Percentiles rank a stretch among this genome's conserved stretches.
Conservation (phyloP, 2,888 invertebrate species). For the Mallateleia sp. region DNA sequence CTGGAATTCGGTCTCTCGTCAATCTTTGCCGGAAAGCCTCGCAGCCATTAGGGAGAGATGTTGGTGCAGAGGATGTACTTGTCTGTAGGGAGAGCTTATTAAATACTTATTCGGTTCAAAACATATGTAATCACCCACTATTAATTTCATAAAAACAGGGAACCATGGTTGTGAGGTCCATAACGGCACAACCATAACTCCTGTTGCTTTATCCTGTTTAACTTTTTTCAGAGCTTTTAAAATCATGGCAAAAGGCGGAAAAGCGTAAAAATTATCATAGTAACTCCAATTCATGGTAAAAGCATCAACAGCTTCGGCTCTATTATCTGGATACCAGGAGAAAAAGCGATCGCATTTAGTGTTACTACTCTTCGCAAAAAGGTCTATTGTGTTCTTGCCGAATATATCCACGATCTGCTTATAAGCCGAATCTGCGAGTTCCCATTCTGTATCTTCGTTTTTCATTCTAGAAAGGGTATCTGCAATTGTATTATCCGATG, state of each 20-base stretch:
- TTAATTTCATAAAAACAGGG: conserved; percentile 58
- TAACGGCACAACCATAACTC: conserved; percentile 84
- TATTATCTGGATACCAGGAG: conserved; percentile 7
- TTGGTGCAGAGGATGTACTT: conserved; percentile 27
- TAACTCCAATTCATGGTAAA: conserved; percentile 69
- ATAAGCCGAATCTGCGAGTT: conserved; percentile 49
- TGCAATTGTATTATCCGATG: conserved; percentile 58
- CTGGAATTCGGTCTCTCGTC: conserved; percentile 90
- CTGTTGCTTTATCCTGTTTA: conserved; percentile 81
- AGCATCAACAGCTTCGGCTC: conserved; percentile 43
- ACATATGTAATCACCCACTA: conserved; percentile 48
- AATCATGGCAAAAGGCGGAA: conserved; percentile 83
- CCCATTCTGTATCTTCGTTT: conserved; percentile 65
- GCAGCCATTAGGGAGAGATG: conserved; percentile 34
- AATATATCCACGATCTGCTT: conserved; percentile 37
- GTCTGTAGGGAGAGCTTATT: conserved; percentile 79
- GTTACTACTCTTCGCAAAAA: conserved; percentile 71
- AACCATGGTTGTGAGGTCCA: conserved; percentile 83
- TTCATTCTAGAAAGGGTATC: conserved; percentile 40
- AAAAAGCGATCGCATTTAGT: conserved; percentile 69
- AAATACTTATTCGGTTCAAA: conserved; percentile 79
- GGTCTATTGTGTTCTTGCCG: conserved; percentile 57
- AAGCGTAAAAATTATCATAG: conserved; percentile 79
- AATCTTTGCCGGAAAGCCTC: conserved; percentile 35
- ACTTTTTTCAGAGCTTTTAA: conserved; percentile 83